Conservation (phyloP, 1,140 invertebrate genomes). For the Tetranychus urticae region DNA sequence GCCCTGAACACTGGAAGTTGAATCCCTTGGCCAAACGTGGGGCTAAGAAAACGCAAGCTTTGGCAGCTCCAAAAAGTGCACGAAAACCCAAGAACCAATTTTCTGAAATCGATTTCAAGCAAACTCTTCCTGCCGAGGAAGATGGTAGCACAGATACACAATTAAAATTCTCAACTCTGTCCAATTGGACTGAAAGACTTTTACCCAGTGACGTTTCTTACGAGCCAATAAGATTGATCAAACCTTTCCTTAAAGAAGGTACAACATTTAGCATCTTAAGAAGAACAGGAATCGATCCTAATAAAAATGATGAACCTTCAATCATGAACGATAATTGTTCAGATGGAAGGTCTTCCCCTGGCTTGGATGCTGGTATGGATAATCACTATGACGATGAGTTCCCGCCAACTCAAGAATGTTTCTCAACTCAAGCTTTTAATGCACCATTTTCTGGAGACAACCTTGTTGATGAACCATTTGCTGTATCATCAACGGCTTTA, state of each 20-base stretch:
- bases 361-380: not conserved
- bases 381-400: slow-evolving; percentile 7
- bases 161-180: not conserved
- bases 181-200: not conserved
- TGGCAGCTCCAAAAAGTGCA: not conserved
- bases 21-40: slow-evolving; percentile 2
- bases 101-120: slow-evolving; percentile 21
- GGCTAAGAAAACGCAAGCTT: not conserved
- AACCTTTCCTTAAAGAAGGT: not conserved
- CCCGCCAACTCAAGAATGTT: not conserved
- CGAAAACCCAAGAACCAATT: not conserved
- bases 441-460: slow-evolving; percentile 21
- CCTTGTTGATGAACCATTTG: slow-evolving; percentile 28
- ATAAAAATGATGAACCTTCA: slow-evolving; percentile 18
- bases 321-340: slow-evolving; percentile 17
- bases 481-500: slow-evolving; percentile 39
- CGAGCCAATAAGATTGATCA: not conserved
- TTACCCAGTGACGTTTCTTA: not conserved
- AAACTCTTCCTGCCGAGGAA: not conserved
- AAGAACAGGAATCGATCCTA: not conserved
- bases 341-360: slow-evolving; percentile 10
- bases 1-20: slow-evolving; percentile 38
- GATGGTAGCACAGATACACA: slow-evolving; percentile 8
- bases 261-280: not conserved
- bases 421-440: not conserved